Evolutionary conservation across 2,797 vertebrate species (phyloP).

Genomic region (Sylvia borin): DNA sequence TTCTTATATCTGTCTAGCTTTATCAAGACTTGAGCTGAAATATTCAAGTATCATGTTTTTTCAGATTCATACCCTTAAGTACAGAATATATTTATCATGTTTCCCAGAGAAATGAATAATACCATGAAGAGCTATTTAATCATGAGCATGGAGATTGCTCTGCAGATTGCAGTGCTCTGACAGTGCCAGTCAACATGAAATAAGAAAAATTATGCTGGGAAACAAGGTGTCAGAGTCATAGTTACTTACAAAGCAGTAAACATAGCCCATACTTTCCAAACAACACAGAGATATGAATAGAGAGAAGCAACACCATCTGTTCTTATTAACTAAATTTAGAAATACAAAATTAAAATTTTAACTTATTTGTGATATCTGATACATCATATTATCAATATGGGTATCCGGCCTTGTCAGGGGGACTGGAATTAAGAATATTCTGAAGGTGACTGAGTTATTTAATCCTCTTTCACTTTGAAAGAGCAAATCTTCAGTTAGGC

Average conservation of each 20-base stretch:
- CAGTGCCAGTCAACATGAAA: constrained; percentile 18
- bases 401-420: not conserved
- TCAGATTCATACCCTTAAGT: not conserved
- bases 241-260: not conserved
- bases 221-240: not conserved
- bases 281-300: not conserved
- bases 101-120: constrained; percentile 43
- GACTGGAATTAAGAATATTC: not conserved
- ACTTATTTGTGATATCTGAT: not conserved
- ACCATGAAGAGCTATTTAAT: constrained; percentile 25
- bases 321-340: not conserved
- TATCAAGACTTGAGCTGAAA: constrained; percentile 36
- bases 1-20: constrained; percentile 22
- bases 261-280: not conserved
- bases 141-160: constrained; percentile 24
- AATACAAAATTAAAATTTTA: not conserved
- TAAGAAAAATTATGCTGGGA: constrained; percentile 23
- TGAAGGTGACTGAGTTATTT: not conserved
- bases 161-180: constrained; percentile 30
- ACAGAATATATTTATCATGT: constrained; percentile 42
- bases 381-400: not conserved
- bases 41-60: not conserved
- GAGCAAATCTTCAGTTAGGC: not conserved
- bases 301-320: not conserved
- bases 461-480: not conserved